Evolutionary conservation across 2,888 invertebrate species (phyloP), one percentile per base, ranked within the genome.

Genomic region (Phalangium opilio): DNA sequence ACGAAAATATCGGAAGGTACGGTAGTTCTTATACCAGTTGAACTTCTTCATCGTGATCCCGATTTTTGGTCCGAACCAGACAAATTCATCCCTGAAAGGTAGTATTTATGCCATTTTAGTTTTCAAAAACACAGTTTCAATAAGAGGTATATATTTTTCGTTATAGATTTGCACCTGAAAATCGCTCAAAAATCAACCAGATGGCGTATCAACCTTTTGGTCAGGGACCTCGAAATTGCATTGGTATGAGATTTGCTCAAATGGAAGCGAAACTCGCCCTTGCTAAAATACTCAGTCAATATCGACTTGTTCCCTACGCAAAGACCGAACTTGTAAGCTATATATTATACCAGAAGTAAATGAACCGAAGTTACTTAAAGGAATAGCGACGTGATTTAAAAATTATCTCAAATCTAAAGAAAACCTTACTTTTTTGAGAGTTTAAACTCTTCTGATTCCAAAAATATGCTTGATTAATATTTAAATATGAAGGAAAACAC

Each of bases 241-340:
- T 55, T n/a, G 55, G 55, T 8, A 52, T 54, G 51, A 41, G 54
- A 33, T 54, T 56, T 36, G 55, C 53, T 15, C 27, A 48, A 34
- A 27, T 55, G 48, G 53, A 56, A 40, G 49, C 53, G 2, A 56
- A 56, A 44, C 14, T 55, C 7, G 43, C 46, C 1, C 17, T 56
- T 10, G 47, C 51, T 1, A 45, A 45, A 17, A 20, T 56, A 2
- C 27, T 56, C 10, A 14, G 39, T 3, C 47, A 48, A 14, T 55
- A 49, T 43, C 44, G 42, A 44, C 40, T 55, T 10, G 17, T 48
- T 38, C 11, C 38, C 2, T 47, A 41, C 17, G 35, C 41, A 14
- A 43, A 53, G 38, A 53, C 53, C 10, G 53, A 53, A 18, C 40
- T 43, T 5, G 51, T 51, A 48, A 44, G 47, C 7, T 27, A 21